Evolutionary conservation across 2,113 vertebrate genomes (phyloP), one percentile per base, ranked within the genome.

Genomic region (Coptodon bakossiorum): DNA sequence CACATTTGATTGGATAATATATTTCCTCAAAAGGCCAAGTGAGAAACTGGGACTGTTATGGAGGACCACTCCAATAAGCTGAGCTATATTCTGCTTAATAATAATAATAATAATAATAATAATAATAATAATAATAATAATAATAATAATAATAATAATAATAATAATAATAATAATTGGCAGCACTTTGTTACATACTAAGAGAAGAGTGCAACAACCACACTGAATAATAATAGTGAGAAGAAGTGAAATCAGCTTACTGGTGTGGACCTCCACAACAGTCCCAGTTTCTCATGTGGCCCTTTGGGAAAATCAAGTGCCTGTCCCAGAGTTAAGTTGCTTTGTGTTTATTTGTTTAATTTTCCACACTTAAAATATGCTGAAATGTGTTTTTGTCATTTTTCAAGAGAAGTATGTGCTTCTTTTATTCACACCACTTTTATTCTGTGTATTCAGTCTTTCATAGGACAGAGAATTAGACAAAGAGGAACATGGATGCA

Each of bases 301-400:
- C 36, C 63, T 38, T 40, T 14, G 63, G 19, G 0, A 68, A 68
- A 66, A 36, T 36, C 4, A 66, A 40, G 5, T 43, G 8, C 7
- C n/a, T 1, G 1, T 22, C 63, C 0, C 3, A 0, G 2, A 71
- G 0, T 71, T 9, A 71, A 40, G 36, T 71, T 10, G 38, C 9
- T 68, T 68, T 22, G 0, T 38, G 34, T 68, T 38, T 68, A 13
- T 0, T 66, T 66, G 34, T n/a, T 68, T 6, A 24, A 16, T 45
- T 45, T 73, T 45, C 2, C 8, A 73, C 38, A 73, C 38, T 45
- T 45, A 14, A 29, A 24, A 11, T 6, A 29, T 48, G 68, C 40
- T 19, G 40, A 76, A 76, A 48, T 48, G 14, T 76, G 24, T 7
- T 48, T 76, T 76, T 76, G 43, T 76, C 9, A 7, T 27, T 73